Conservation (phyloP, 2,888 invertebrate genomes). For the Ceraclea dissimilis region DNA sequence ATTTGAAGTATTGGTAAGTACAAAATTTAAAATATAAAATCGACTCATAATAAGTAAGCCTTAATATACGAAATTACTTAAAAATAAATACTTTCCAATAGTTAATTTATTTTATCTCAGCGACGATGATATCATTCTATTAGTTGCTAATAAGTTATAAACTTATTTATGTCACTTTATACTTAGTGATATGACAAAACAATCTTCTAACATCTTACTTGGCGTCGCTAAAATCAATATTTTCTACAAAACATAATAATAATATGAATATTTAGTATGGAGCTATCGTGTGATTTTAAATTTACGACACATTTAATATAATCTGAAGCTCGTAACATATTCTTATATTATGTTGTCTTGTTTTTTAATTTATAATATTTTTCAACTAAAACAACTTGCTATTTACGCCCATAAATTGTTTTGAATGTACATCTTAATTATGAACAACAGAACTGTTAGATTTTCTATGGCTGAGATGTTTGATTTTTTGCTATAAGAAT, state of each 20-base stretch:
- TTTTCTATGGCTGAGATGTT: neutral
- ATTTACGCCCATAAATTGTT: constrained; percentile 3
- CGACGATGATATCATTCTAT: too few species aligned
- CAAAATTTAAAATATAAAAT: too few species aligned
- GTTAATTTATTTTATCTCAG: too few species aligned
- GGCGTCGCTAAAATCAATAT: neutral
- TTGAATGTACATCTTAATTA: constrained; percentile 5
- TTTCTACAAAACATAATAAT: too few species aligned
- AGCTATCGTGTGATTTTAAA: neutral
- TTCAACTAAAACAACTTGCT: neutral
- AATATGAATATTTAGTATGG: neutral
- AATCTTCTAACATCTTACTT: neutral
- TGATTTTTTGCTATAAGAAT: too few species aligned
- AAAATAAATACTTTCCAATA: too few species aligned
- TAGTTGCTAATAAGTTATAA: too few species aligned
- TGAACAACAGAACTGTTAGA: neutral
- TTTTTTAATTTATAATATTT: constrained; percentile 1
- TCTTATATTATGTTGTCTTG: neutral
- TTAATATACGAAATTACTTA: too few species aligned
- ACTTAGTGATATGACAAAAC: neutral
- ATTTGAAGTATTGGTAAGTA: too few species aligned
- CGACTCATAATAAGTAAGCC: too few species aligned
- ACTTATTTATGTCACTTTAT: too few species aligned
- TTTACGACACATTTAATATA: constrained; percentile 5
- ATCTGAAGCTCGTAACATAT: constrained; percentile 2